phyloP scores from a whole-genome alignment of 2,113 vertebrate species.

The Oxyruncus cristatus region DNA sequence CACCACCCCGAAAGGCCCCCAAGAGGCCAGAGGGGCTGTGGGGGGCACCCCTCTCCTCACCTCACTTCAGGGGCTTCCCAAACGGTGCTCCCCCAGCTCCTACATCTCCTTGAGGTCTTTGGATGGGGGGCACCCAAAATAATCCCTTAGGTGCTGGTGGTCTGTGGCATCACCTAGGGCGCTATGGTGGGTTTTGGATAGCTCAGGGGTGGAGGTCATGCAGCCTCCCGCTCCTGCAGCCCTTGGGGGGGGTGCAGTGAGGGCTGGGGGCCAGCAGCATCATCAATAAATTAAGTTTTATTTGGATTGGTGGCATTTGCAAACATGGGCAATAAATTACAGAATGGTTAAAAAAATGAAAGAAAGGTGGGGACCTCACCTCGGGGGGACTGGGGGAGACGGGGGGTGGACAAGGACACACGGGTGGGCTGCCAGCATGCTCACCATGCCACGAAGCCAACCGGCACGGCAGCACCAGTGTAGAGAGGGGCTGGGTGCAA shows the following conservation, averaged over 20 bases:
- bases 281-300: slow-evolving; percentile 82
- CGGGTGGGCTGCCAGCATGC: not conserved
- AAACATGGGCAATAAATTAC: slow-evolving; percentile 77
- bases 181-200: too few species aligned
- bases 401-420: not conserved
- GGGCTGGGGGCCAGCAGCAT: not conserved
- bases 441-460: not conserved
- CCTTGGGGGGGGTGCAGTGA: not conserved
- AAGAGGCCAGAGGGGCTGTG: not conserved
- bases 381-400: not conserved
- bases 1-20: not conserved
- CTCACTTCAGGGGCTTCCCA: not conserved
- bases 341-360: slow-evolving; percentile 26
- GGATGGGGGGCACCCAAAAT: not conserved
- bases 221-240: not conserved
- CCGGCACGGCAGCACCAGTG: not conserved
- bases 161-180: not conserved
- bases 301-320: slow-evolving; percentile 73
- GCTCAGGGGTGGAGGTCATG: not conserved
- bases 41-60: not conserved
- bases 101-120: not conserved
- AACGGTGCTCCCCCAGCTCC: not conserved
- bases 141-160: not conserved
- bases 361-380: not conserved
- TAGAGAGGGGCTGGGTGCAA: not conserved